phyloP scores from a whole-genome alignment of 2,797 vertebrate genomes.

The Parauchenoglanis punctatus region DNA sequence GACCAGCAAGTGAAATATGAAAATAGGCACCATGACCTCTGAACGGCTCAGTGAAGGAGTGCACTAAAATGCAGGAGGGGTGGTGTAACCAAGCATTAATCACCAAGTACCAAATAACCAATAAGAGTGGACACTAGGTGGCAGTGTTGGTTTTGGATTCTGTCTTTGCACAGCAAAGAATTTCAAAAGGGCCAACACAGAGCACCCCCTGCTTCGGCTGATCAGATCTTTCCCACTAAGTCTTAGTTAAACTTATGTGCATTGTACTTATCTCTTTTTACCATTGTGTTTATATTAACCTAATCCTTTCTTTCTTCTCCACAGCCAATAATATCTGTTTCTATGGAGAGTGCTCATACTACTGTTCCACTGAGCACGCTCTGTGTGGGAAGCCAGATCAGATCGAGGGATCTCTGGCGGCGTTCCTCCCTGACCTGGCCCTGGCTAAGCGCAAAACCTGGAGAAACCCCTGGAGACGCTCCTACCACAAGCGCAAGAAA shows the following conservation, averaged over 20 bases:
- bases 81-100: background rate
- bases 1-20: background rate
- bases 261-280: background rate
- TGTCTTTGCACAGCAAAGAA: background rate
- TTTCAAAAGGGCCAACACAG: background rate
- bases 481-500: slow-evolving; percentile 77
- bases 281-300: background rate
- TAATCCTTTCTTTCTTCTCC: slow-evolving; percentile 44
- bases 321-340: slow-evolving; percentile 89
- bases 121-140: slow-evolving; percentile 44
- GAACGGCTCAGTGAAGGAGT: background rate
- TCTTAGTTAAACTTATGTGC: background rate
- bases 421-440: slow-evolving; percentile 83
- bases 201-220: background rate
- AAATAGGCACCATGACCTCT: background rate
- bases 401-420: slow-evolving; percentile 86
- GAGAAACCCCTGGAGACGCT: slow-evolving; percentile 91
- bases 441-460: slow-evolving; percentile 85
- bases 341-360: slow-evolving; percentile 89
- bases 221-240: background rate
- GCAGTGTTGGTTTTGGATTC: slow-evolving; percentile 24
- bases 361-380: slow-evolving; percentile 87
- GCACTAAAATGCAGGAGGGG: background rate
- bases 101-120: too few species aligned
- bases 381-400: slow-evolving; percentile 83